Evolutionary conservation across 2,113 vertebrate species (phyloP).

Genomic region (Chroicocephalus ridibundus): DNA sequence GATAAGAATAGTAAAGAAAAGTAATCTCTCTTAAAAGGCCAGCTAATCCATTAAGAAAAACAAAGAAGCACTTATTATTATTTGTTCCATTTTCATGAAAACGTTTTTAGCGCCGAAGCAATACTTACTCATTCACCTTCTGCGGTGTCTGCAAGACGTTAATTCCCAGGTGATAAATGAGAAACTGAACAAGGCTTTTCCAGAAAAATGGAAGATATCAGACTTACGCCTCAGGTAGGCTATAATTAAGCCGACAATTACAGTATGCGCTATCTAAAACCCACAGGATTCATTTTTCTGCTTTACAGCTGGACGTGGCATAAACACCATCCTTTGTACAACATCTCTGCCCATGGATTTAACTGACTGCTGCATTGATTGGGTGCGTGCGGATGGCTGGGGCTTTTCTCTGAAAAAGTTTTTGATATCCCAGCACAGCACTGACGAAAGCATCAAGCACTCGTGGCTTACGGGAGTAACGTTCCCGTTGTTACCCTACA

Average conservation of each 20-base stretch:
- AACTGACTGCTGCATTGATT: not conserved
- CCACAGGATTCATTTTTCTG: not conserved
- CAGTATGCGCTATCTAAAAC: not conserved
- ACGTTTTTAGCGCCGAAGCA: not conserved
- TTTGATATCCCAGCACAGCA: not conserved
- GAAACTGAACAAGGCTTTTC: not conserved
- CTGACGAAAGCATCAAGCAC: not conserved
- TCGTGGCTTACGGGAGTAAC: rapidly evolving
- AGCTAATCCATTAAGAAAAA: not conserved
- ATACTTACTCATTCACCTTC: not conserved
- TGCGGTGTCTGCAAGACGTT: not conserved
- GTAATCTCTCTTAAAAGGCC: not conserved
- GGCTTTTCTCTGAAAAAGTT: not conserved
- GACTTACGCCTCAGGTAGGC: not conserved
- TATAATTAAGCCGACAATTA: not conserved
- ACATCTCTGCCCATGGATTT: not conserved
- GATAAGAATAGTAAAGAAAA: not conserved
- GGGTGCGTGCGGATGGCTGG: not conserved
- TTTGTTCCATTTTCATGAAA: not conserved
- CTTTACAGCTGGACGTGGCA: not conserved
- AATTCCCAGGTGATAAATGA: not conserved
- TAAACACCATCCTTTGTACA: not conserved
- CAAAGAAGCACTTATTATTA: not conserved
- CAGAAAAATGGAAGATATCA: not conserved
- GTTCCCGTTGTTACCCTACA: not conserved